Base-by-base conservation (phyloP, 1,140 invertebrate species). In the Proales similis region DNA sequence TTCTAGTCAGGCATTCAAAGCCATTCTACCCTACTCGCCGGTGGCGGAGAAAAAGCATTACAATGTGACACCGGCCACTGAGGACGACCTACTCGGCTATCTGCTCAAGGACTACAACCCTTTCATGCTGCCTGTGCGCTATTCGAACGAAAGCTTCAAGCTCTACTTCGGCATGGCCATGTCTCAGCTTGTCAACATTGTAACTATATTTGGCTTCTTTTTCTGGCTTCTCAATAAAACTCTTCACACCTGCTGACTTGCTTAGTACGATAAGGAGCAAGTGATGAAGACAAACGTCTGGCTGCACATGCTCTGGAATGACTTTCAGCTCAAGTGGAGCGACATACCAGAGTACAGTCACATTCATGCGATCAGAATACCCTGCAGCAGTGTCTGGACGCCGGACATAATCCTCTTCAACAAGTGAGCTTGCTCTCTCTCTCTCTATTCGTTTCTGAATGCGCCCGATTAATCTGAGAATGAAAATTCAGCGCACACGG, bases 351-450 rank as follows among this genome's bases (percentile, higher is more conserved):
- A 63, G 30, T 99, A 97, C 71, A 92, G 93, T 46, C 90, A 91
- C 42, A 98, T 99, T 65, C 85, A 85, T 26, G 89, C 94, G 19
- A 82, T 99, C 32, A 83, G 93, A 65, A 82, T 99, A 65, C 88
- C 90, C 20, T 91, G 92, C 19, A 91, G 97, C 75, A 95, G 96
- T 83, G 92, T 98, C 57, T 99, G 94, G 94, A 94, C 94, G 74
- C 94, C 95, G 3, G 95, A 99, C 76, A 95, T 99, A 69, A 94
- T 98, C 29, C 81, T 99, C 33, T 98, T 98, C 76, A 99, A 99
- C 81, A 99, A 98, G 92, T 96, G 81, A 83, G 85, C 82, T 29
- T 60, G 38, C 7, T 4, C 19, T 22, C 20, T 30, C 6, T 29
- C 24, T 22, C 19, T n/a, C 17, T 14, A 27, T 43, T 33, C 64